Evolutionary conservation across 1,140 invertebrate genomes (phyloP).

Genomic region (Drosophila tropicalis): DNA sequence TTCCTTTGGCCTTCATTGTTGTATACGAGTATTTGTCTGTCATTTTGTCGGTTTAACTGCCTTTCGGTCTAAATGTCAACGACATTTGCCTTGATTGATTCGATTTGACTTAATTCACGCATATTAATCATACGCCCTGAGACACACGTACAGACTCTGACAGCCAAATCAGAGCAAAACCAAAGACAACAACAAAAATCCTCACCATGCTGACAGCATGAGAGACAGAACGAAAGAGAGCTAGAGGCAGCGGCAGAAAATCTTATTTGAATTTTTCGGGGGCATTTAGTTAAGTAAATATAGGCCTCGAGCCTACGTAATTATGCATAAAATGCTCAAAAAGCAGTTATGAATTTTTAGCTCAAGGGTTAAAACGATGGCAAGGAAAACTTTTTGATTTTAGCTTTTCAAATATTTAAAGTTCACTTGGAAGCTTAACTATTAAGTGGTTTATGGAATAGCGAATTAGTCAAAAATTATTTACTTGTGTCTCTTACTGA

Average conservation of each 20-base stretch:
- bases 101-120: constrained; percentile 80
- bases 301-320: constrained; percentile 60
- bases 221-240: neutral
- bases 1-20: constrained; percentile 20
- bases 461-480: neutral
- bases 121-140: constrained; percentile 77
- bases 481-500: too few species aligned
- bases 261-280: constrained; percentile 38
- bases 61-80: constrained; percentile 33
- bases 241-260: constrained; percentile 21
- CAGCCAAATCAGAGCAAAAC: constrained; percentile 44
- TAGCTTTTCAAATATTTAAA: neutral
- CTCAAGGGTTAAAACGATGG: constrained; percentile 1
- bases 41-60: constrained; percentile 15
- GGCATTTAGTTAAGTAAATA: constrained; percentile 64
- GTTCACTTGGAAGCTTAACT: constrained; percentile 20
- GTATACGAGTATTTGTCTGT: constrained; percentile 18
- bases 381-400: constrained; percentile 5
- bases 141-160: constrained; percentile 25
- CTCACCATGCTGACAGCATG: neutral
- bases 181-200: neutral
- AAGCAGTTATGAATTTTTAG: constrained; percentile 1
- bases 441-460: constrained; percentile 23
- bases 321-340: constrained; percentile 59
- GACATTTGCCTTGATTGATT: constrained; percentile 75